Conservation (phyloP, 2,797 vertebrate species). For the Manis pentadactyla region DNA sequence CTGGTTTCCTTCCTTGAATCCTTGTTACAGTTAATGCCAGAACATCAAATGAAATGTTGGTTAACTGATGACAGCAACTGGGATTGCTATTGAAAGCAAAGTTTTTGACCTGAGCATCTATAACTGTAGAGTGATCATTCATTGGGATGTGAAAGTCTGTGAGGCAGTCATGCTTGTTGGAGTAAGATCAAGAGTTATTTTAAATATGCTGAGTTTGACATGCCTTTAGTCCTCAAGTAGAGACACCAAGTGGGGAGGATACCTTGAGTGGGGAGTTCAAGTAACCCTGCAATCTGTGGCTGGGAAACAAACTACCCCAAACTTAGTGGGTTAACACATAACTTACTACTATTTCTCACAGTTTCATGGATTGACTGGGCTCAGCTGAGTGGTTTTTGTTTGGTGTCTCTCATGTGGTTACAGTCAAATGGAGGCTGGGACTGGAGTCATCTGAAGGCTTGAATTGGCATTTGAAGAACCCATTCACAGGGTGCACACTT, state of each 20-base stretch:
- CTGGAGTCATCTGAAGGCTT: background rate
- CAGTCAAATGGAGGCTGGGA: background rate
- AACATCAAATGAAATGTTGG: too few species aligned
- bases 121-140: background rate
- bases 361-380: background rate
- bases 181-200: background rate
- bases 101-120: background rate
- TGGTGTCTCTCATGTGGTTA: background rate
- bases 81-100: background rate
- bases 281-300: background rate
- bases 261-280: background rate
- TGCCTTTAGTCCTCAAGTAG: background rate
- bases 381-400: background rate
- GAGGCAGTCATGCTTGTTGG: background rate
- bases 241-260: background rate
- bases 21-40: too few species aligned
- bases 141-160: background rate
- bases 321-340: background rate
- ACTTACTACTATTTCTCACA: background rate
- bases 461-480: background rate
- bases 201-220: background rate
- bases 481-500: background rate
- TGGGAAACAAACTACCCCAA: background rate
- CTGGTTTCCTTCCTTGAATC: too few species aligned
- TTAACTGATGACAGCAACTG: too few species aligned